These are phyloP conservation scores for Drosophila asahinai DNA, from an alignment of 1,140 invertebrate genomes.

Conservation along the genomic window DNA sequence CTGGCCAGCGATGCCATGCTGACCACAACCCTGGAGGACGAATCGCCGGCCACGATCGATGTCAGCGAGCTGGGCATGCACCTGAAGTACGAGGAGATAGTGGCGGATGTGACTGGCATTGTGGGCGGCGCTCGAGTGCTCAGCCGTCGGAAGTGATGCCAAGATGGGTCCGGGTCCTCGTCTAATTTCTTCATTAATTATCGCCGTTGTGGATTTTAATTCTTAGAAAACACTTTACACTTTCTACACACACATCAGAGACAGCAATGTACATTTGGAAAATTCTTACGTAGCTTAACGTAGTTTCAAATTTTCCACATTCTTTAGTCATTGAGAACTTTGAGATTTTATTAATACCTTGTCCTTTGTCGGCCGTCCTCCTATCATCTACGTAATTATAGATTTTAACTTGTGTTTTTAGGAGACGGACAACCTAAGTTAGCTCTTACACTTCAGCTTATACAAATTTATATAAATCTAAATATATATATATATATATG, in stretches of 20 bases:
- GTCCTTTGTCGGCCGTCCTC: background rate
- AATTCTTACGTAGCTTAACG: background rate
- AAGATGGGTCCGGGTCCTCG: no score
- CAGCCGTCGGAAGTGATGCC: constrained; percentile 57
- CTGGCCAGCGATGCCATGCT: constrained; percentile 65
- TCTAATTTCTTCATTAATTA: constrained; percentile 20
- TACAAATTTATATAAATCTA: constrained; percentile 19
- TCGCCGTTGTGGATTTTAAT: background rate
- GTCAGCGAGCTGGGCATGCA: constrained; percentile 78
- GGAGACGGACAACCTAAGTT: constrained; percentile 32
- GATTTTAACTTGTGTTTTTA: constrained; percentile 17
- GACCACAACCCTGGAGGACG: constrained; percentile 57
- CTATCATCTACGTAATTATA: constrained; percentile 9
- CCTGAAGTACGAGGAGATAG: constrained; percentile 83
- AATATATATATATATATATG: constrained; percentile 13
- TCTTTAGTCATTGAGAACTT: background rate
- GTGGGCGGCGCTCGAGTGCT: constrained; percentile 50
- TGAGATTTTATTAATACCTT: background rate
- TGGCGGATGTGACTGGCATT: constrained; percentile 78
- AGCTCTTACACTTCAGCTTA: constrained; percentile 22
- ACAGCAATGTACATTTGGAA: constrained; percentile 1
- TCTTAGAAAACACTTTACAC: constrained; percentile 7
- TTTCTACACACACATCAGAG: background rate
- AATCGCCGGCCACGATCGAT: constrained; percentile 69
- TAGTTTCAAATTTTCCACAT: background rate